Evolutionary conservation across 2,113 vertebrate genomes (phyloP).

Genomic region (Microtus richardsoni): DNA sequence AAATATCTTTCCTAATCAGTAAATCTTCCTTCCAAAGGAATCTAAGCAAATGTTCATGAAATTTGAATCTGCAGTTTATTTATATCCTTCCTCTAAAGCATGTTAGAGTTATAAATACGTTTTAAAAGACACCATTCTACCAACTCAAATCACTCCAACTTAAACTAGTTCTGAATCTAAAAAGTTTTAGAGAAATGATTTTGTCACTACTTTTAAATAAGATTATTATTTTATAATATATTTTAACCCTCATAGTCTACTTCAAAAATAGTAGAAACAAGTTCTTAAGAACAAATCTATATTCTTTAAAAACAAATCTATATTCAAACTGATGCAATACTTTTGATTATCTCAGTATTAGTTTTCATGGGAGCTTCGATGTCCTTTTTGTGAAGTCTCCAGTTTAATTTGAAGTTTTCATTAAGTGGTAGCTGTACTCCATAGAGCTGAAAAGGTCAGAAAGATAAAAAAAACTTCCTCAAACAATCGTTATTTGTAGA

Average conservation of each 20-base stretch:
- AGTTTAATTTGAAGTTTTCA: background rate
- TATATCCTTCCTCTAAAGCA: background rate
- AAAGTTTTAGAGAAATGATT: background rate
- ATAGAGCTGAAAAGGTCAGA: background rate
- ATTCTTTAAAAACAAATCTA: background rate
- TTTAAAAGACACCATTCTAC: background rate
- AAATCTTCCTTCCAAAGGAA: background rate
- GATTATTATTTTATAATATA: background rate
- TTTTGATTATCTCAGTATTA: background rate
- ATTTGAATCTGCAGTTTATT: conserved; percentile 22
- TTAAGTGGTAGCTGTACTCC: background rate
- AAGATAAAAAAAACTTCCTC: background rate
- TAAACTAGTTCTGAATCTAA: background rate
- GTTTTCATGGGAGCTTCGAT: background rate
- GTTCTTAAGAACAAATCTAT: background rate
- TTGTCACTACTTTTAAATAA: background rate
- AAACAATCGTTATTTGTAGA: background rate
- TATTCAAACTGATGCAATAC: background rate
- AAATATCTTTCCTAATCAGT: background rate
- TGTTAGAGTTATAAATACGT: background rate
- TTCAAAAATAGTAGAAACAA: background rate
- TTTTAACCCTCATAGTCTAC: background rate
- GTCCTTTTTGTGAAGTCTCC: background rate
- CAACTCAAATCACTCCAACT: background rate
- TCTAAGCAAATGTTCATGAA: background rate